Evolutionary conservation across 2,797 vertebrate genomes (phyloP).

Genomic region (Rhinoraja longicauda): DNA sequence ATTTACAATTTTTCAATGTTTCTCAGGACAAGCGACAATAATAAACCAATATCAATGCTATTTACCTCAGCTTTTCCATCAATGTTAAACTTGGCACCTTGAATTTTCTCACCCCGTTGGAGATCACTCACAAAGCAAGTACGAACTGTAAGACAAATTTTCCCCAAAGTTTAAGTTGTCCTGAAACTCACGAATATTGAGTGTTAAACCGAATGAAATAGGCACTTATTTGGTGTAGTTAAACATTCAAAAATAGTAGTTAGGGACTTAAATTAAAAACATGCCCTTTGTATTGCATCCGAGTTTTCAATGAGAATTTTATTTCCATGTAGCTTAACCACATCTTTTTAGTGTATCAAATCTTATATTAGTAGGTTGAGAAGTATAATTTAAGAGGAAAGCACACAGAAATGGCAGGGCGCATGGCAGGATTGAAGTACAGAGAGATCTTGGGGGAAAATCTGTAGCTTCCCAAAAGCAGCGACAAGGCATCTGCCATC

Average conservation of each 20-base stretch:
- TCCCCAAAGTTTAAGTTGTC: not conserved
- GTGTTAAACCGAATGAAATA: not conserved
- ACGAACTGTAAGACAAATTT: slow-evolving; percentile 59
- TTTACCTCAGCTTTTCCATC: slow-evolving; percentile 80
- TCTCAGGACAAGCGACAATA: no score
- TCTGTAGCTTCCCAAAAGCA: no score
- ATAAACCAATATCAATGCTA: not conserved
- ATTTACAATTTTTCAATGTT: no score
- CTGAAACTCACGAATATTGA: not conserved
- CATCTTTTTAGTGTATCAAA: not conserved
- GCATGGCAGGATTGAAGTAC: no score
- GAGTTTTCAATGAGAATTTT: not conserved
- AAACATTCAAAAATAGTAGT: not conserved
- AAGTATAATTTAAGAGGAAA: no score
- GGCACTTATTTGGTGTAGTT: not conserved
- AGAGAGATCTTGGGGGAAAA: no score
- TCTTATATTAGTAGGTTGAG: not conserved
- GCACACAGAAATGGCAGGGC: no score
- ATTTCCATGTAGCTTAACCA: not conserved
- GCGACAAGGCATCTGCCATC: no score
- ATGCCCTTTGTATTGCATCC: not conserved
- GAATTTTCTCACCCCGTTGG: slow-evolving; percentile 83
- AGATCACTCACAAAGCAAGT: slow-evolving; percentile 93
- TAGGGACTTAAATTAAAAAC: not conserved
- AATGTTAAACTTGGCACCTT: slow-evolving; percentile 90